phyloP scores from a whole-genome alignment of 2,113 vertebrate species.

The Pangasianodon gigas region DNA sequence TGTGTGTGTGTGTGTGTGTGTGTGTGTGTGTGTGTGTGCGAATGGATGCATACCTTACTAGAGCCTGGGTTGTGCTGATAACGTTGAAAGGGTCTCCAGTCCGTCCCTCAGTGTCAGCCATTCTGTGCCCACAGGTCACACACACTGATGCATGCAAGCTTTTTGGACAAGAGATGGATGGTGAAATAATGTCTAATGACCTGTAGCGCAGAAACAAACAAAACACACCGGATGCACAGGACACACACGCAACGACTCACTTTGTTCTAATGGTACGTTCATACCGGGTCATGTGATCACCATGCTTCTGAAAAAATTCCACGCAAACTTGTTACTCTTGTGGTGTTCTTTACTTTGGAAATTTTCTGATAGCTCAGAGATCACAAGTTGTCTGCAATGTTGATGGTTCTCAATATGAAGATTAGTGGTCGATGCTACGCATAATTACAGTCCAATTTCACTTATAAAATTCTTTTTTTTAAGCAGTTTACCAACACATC shows the following conservation, averaged over 20 bases:
- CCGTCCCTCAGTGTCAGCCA: conserved; percentile 48
- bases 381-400: not conserved
- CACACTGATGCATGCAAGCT: conserved; percentile 10
- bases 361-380: not conserved
- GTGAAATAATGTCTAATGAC: conserved; percentile 46
- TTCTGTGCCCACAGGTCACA: conserved; percentile 36
- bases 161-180: conserved; percentile 7
- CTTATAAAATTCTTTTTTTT: not conserved
- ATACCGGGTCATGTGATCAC: not conserved
- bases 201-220: conserved; percentile 34
- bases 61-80: conserved; percentile 56
- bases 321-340: not conserved
- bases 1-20: conserved; percentile 5
- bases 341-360: not conserved
- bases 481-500: not conserved
- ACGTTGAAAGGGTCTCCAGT: conserved; percentile 51
- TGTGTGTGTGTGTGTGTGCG: conserved; percentile 23
- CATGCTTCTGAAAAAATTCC: not conserved
- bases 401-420: not conserved
- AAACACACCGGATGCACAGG: conserved; percentile 8
- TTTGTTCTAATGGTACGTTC: not conserved
- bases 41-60: conserved; percentile 46
- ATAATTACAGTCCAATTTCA: not conserved
- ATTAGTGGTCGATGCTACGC: not conserved
- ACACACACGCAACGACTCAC: not conserved